Base-by-base conservation (phyloP, 2,797 vertebrate genomes). In the Chloroceryle amazona region DNA sequence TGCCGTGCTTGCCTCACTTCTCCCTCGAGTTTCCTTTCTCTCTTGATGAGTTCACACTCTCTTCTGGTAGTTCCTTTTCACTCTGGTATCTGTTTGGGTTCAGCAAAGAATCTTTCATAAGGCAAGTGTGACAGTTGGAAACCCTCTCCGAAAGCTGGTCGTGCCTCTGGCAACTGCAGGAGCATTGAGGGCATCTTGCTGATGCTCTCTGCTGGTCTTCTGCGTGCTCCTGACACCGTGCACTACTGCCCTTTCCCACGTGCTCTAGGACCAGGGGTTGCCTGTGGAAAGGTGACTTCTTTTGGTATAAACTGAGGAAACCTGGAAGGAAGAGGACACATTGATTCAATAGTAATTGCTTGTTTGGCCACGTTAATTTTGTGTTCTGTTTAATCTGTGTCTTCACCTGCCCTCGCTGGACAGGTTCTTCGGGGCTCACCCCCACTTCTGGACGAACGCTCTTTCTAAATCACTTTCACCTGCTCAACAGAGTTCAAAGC, bases 41-140 rank as follows among this genome's bases (percentile, higher is more conserved):
- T 83, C 57, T 62, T 29, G 52, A 21, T 63, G 3, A 7, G 22
- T 57, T 21, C 20, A 26, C 18, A 33, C 58, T 85, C 1, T 49
- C 37, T 65, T 29, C 37, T 78, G 14, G 3, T 23, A 4, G 13
- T 26, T 80, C 47, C 19, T 39, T 39, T 23, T 42, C 49, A 3
- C 67, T 33, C 52, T 62, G 62, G 13, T 44, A 4, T 5, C 26
- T 11, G 6, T 19, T 65, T 21, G 42, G 31, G 44, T 49, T 71
- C 75, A 33, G 87, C 84, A 86, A 2, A 74, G 65, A 49, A 29
- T 62, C 67, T 89, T 57, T 57, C 35, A 2, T 62, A 44, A 25
- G 12, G 3, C 67, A 47, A 5, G 28, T 0, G 0, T 0, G 12
- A 46, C 9, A 25, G 13, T 6, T 63, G 7, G n/a, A 33, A 88